A percentile compares a stretch with the other conserved stretches of the same genome.
phyloP scores from a whole-genome alignment of 2,888 invertebrate genomes.

The Dysmachus trigonus region DNA sequence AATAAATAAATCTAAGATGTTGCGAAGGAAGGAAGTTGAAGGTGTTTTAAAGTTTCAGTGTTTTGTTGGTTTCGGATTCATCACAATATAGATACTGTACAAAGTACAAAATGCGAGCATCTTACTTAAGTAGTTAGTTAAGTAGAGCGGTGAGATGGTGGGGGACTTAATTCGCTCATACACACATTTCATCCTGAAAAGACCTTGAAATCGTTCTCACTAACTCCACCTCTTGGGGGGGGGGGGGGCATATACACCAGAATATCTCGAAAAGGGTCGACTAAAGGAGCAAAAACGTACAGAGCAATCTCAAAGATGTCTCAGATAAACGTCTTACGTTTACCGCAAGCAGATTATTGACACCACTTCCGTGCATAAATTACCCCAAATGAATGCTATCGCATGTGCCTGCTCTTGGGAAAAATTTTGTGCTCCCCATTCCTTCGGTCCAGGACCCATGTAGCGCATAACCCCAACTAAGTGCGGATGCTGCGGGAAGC shows the following conservation, averaged over 20 bases:
- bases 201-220: not conserved
- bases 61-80: not conserved
- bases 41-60: not conserved
- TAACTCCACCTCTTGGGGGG: not conserved
- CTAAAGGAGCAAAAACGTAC: not conserved
- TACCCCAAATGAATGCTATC: slow-evolving; percentile 40
- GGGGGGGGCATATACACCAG: too few species aligned
- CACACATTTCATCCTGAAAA: not conserved
- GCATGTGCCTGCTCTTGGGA: slow-evolving; percentile 41
- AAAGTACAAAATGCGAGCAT: not conserved
- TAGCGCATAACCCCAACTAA: slow-evolving; percentile 6
- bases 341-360: slow-evolving; percentile 42
- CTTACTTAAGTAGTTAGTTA: not conserved
- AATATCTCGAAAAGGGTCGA: not conserved
- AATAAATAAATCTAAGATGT: not conserved
- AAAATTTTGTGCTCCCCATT: slow-evolving; percentile 9
- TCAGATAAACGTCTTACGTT: slow-evolving; percentile 40
- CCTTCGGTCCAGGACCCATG: not conserved
- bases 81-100: not conserved
- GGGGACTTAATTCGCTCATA: not conserved
- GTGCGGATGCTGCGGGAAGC: not conserved
- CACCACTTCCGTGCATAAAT: slow-evolving; percentile 43
- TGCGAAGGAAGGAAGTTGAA: not conserved
- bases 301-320: slow-evolving; percentile 23
- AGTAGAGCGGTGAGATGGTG: not conserved